Evolutionary conservation across 2,113 vertebrate genomes (phyloP).

Genomic region (Mellivora capensis): DNA sequence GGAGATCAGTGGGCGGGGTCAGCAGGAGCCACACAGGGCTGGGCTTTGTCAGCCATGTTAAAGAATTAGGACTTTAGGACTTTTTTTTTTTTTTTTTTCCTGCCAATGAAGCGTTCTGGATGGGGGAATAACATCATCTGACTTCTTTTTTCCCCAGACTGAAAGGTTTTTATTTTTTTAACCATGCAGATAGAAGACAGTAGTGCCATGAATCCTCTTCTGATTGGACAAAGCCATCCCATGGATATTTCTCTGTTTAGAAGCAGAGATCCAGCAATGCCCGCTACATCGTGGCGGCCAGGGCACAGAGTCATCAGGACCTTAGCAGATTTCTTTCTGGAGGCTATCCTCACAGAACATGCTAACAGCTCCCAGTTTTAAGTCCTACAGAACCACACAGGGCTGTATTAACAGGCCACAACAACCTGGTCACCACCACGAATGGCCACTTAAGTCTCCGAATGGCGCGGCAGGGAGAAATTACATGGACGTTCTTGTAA

Average conservation of each 20-base stretch:
- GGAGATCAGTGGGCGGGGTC: neutral
- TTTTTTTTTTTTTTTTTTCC: neutral
- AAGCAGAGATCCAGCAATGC: neutral
- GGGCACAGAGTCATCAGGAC: neutral
- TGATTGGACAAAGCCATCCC: neutral
- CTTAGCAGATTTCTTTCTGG: neutral
- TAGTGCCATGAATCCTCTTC: neutral
- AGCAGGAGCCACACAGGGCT: neutral
- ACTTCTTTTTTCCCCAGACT: neutral
- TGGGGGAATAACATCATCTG: neutral
- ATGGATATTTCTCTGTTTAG: neutral
- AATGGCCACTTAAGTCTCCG: neutral
- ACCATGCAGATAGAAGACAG: neutral
- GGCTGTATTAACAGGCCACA: neutral
- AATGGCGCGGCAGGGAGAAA: neutral
- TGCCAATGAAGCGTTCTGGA: neutral
- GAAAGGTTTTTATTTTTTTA: slow-evolving; percentile 36
- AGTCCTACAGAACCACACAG: neutral
- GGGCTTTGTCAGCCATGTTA: neutral
- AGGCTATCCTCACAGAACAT: neutral
- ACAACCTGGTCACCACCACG: neutral
- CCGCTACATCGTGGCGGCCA: neutral
- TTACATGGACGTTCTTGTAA: neutral
- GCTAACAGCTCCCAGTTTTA: neutral
- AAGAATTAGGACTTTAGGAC: neutral